Percentiles rank a stretch among this genome's conserved stretches.
Conservation (phyloP, 2,113 vertebrate genomes). For the Pteropus alecto region DNA sequence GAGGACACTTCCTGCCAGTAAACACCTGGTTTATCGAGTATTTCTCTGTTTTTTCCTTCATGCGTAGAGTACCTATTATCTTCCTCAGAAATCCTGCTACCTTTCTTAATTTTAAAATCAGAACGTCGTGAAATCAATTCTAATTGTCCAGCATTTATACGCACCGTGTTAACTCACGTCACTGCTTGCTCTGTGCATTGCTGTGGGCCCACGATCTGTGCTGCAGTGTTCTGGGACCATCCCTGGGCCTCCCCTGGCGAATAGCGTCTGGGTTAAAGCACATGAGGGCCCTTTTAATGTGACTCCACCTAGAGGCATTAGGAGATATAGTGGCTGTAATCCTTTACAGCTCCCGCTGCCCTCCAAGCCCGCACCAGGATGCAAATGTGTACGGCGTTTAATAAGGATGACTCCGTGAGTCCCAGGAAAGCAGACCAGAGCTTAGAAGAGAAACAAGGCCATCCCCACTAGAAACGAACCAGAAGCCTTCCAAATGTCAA, state of each 20-base stretch:
- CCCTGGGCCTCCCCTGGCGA: background rate
- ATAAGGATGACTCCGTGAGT: conserved; percentile 62
- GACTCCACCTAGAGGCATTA: conserved; percentile 74
- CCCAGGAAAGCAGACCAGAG: conserved; percentile 39
- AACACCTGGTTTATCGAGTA: conserved; percentile 75
- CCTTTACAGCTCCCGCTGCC: conserved; percentile 55
- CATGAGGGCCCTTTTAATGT: background rate
- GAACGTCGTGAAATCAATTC: background rate
- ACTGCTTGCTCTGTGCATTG: background rate
- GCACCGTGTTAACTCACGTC: background rate
- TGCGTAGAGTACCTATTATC: conserved; percentile 52
- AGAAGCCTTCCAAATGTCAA: conserved; percentile 73
- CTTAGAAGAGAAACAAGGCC: conserved; percentile 46
- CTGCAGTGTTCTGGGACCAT: background rate
- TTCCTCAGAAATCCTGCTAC: conserved; percentile 59
- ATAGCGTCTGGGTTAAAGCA: background rate
- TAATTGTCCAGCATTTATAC: background rate
- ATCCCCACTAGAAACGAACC: conserved; percentile 63
- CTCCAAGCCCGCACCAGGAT: conserved; percentile 59
- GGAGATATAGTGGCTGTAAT: conserved; percentile 56
- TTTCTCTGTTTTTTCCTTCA: conserved; percentile 56
- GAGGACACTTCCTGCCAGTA: conserved; percentile 69
- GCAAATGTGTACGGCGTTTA: conserved; percentile 58
- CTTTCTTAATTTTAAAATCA: conserved; percentile 58
- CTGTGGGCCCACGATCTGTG: accelerated